Percentiles rank a stretch among this genome's conserved stretches.
These are phyloP conservation scores for Lates calcarifer DNA, from an alignment of 2,113 vertebrate species.

Conservation along the genomic window DNA sequence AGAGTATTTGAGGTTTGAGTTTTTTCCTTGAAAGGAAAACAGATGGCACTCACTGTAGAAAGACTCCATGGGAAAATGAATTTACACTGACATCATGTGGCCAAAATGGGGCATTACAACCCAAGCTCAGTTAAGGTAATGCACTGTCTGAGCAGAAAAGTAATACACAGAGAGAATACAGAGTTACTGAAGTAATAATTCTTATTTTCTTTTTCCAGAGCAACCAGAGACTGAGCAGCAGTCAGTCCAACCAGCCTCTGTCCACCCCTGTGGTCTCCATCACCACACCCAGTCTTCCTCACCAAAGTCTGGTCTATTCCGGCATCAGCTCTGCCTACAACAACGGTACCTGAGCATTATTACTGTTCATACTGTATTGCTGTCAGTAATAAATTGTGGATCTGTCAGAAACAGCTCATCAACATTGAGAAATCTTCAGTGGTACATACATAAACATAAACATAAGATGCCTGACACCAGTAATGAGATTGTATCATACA, in stretches of 20 bases:
- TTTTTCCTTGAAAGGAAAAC: background rate
- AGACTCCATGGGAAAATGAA: background rate
- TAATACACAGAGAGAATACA: background rate
- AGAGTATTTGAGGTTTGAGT: background rate
- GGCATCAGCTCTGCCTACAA: conserved; percentile 91
- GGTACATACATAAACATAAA: background rate
- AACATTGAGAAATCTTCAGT: conserved; percentile 22
- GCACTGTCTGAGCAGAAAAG: background rate
- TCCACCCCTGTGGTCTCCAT: conserved; percentile 95
- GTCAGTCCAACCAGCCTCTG: conserved; percentile 90
- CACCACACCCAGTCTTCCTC: conserved; percentile 92
- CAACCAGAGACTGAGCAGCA: conserved; percentile 90
- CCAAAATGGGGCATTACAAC: conserved; percentile 14
- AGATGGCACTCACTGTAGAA: too few relatives aligned
- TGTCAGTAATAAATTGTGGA: too few relatives aligned
- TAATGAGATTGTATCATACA: background rate
- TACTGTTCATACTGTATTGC: background rate
- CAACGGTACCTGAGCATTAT: conserved; percentile 82
- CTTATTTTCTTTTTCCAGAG: conserved; percentile 75
- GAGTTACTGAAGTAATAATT: background rate
- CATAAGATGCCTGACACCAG: background rate
- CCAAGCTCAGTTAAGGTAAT: background rate
- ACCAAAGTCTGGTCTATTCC: conserved; percentile 91
- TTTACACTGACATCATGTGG: conserved; percentile 67
- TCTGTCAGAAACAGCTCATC: background rate